A percentile compares a stretch with the other conserved stretches of the same genome.
These are phyloP conservation scores for Cheiracanthium punctorium DNA, from an alignment of 2,888 invertebrate species.

Conservation along the genomic window DNA sequence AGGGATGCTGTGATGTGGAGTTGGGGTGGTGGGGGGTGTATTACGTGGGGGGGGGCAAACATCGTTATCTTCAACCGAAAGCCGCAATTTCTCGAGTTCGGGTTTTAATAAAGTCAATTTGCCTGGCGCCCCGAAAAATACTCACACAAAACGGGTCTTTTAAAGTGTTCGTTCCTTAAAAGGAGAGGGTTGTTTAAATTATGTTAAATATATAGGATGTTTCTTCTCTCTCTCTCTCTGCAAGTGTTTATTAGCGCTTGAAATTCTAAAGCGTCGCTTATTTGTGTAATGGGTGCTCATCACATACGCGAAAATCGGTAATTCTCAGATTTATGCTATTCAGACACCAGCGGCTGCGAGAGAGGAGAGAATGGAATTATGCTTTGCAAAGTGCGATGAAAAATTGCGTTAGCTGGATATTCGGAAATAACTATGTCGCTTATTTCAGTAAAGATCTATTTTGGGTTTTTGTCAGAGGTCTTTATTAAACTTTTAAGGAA, in stretches of 20 bases:
- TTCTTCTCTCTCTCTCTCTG: slow-evolving; percentile 14
- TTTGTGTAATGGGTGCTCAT: slow-evolving; percentile 37
- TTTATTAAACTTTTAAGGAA: background rate
- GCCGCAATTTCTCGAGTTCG: slow-evolving; percentile 41
- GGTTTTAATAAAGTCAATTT: slow-evolving; percentile 24
- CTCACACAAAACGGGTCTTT: background rate
- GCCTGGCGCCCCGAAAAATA: slow-evolving; percentile 19
- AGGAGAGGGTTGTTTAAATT: slow-evolving; percentile 48
- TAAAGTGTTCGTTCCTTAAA: slow-evolving; percentile 28
- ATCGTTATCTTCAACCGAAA: slow-evolving; percentile 38
- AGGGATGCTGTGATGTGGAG: background rate
- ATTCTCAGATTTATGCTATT: slow-evolving; percentile 29
- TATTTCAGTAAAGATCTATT: slow-evolving; percentile 23
- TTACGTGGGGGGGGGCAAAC: slow-evolving; percentile 25
- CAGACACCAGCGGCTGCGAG: background rate
- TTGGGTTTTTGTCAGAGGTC: background rate
- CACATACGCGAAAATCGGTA: slow-evolving; percentile 30
- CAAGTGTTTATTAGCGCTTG: slow-evolving; percentile 26
- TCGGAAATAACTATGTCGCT: slow-evolving; percentile 57
- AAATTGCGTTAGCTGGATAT: slow-evolving; percentile 28
- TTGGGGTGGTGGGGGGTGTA: background rate
- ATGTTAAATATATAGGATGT: slow-evolving; percentile 58
- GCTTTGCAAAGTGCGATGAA: background rate
- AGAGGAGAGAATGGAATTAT: slow-evolving; percentile 23
- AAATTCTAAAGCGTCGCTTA: slow-evolving; percentile 32